Percentiles rank a stretch among this genome's conserved stretches.
phyloP scores from a whole-genome alignment of 2,113 vertebrate genomes.

The Lagopus leucura region DNA sequence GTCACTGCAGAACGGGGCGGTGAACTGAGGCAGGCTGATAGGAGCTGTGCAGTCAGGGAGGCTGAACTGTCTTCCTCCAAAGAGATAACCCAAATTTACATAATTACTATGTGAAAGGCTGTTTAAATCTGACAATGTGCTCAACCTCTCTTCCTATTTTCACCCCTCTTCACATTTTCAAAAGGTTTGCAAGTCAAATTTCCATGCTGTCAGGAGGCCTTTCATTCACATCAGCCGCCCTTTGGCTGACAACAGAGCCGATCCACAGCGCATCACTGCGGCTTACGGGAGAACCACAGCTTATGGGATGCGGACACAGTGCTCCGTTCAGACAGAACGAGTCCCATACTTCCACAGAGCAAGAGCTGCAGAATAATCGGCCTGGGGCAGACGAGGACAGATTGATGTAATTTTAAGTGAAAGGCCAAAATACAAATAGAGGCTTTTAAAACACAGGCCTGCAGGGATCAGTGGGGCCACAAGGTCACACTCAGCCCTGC shows the following conservation, averaged over 20 bases:
- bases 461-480: not conserved
- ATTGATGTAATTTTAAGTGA: not conserved
- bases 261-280: not conserved
- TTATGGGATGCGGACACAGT: not conserved
- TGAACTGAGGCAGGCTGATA: not conserved
- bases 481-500: not conserved
- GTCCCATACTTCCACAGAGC: not conserved
- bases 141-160: not conserved
- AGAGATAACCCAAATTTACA: not conserved
- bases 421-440: not conserved
- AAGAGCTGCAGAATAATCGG: not conserved
- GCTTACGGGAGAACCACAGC: not conserved
- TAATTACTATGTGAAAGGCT: not conserved
- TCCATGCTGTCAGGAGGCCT: not conserved
- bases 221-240: not conserved
- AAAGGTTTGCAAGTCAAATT: fast-evolving
- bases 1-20: not conserved
- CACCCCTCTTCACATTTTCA: not conserved
- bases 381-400: not conserved
- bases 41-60: not conserved
- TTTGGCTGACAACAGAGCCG: not conserved
- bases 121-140: not conserved
- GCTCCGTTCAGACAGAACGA: not conserved
- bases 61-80: not conserved
- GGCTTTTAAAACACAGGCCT: not conserved